Evolutionary conservation across 1,140 invertebrate species (phyloP).

Genomic region (Drosophila pseudoobscura): DNA sequence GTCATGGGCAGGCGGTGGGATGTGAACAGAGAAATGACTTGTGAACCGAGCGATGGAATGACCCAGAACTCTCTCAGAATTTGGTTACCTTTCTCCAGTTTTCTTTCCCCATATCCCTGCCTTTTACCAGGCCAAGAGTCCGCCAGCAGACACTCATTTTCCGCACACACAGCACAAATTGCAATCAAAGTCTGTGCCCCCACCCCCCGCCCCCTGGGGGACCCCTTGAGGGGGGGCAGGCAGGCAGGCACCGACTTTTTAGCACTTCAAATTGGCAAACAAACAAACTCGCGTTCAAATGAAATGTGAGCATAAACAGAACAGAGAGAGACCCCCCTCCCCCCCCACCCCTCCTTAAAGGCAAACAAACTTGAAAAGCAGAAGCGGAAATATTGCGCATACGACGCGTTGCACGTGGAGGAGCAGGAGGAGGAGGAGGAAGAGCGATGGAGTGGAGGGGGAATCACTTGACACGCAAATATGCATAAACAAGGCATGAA

Average conservation of each 20-base stretch:
- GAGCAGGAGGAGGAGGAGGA: constrained; percentile 1
- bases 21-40: constrained; percentile 31
- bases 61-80: too few species aligned
- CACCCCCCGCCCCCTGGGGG: neutral
- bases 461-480: constrained; percentile 82
- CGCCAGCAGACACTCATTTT: constrained; percentile 40
- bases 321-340: neutral
- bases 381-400: constrained; percentile 65
- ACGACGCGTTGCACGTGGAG: constrained; percentile 55
- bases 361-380: constrained; percentile 76
- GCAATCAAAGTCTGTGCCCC: constrained; percentile 60
- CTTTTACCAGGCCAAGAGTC: constrained; percentile 26
- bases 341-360: constrained; percentile 21
- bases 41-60: too few species aligned
- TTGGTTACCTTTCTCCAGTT: too few species aligned
- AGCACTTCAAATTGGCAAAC: constrained; percentile 77
- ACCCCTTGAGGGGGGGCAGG: neutral
- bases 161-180: constrained; percentile 68
- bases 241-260: constrained; percentile 42
- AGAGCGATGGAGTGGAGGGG: constrained; percentile 15
- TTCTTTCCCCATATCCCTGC: too few species aligned
- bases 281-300: constrained; percentile 79
- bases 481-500: constrained; percentile 82
- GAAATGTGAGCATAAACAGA: constrained; percentile 77
- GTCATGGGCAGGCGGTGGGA: constrained; percentile 49